Evolutionary conservation across 2,113 vertebrate species (phyloP).

Genomic region (Ptilorrhoa leucosticta): DNA sequence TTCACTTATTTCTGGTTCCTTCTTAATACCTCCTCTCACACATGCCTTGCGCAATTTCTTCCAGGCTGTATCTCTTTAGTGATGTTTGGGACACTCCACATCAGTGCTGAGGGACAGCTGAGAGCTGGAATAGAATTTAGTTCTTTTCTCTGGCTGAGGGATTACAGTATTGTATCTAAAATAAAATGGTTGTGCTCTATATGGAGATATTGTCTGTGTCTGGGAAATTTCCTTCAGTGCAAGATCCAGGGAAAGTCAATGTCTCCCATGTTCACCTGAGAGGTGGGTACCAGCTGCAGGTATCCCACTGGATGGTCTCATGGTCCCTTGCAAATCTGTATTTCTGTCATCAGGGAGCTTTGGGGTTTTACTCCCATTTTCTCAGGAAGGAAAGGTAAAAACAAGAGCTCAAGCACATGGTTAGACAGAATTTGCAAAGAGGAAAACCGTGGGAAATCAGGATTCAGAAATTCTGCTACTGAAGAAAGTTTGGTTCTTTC

Average conservation of each 20-base stretch:
- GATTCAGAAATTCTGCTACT: background rate
- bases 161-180: background rate
- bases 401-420: background rate
- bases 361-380: background rate
- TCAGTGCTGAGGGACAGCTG: background rate
- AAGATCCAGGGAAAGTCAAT: background rate
- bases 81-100: background rate
- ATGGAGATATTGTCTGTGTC: background rate
- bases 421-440: background rate
- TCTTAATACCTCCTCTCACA: background rate
- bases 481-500: background rate
- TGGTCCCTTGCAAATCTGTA: background rate
- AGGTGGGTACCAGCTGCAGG: background rate
- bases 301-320: background rate
- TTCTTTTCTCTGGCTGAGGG: background rate
- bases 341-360: background rate
- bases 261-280: background rate
- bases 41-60: background rate
- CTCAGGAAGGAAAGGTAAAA: background rate
- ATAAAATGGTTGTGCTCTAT: background rate
- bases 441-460: background rate
- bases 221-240: background rate
- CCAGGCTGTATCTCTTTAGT: background rate
- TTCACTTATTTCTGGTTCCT: background rate
- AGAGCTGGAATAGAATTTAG: background rate